Percentiles rank a stretch among this genome's conserved stretches.
phyloP scores from a whole-genome alignment of 2,797 vertebrate genomes.

The Bucorvus abyssinicus region DNA sequence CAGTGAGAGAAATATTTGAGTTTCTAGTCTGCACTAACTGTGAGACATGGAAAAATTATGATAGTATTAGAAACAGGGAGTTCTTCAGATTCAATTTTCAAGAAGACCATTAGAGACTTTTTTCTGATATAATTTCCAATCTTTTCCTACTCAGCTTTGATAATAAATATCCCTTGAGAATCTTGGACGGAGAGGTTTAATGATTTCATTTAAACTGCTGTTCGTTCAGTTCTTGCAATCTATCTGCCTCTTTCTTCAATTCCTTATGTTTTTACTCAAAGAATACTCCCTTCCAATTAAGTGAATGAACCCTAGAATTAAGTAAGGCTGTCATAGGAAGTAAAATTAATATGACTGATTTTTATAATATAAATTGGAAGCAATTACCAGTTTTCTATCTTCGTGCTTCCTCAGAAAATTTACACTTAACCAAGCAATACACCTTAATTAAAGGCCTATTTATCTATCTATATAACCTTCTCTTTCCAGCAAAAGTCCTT shows the following conservation, averaged over 20 bases:
- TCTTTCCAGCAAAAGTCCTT: conserved; percentile 47
- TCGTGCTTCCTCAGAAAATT: conserved; percentile 52
- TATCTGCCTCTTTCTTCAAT: conserved; percentile 12
- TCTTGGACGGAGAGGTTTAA: conserved; percentile 19
- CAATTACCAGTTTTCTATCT: conserved; percentile 60
- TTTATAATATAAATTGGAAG: conserved; percentile 65
- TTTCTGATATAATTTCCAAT: conserved; percentile 40
- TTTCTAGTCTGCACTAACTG: background rate
- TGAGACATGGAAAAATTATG: conserved; percentile 8
- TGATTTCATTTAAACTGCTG: conserved; percentile 49
- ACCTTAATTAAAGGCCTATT: conserved; percentile 63
- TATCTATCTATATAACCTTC: conserved; percentile 44
- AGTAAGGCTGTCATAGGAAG: conserved; percentile 40
- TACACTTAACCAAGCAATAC: conserved; percentile 59
- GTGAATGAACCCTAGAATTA: conserved; percentile 57
- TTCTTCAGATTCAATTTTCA: conserved; percentile 27
- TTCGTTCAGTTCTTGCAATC: conserved; percentile 24
- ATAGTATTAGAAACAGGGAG: background rate
- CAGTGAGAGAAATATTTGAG: background rate
- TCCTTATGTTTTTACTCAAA: conserved; percentile 18
- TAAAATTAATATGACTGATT: conserved; percentile 59
- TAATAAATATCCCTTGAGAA: conserved; percentile 53
- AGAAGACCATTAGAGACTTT: conserved; percentile 3
- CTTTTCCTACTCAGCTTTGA: conserved; percentile 44
- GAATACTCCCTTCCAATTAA: conserved; percentile 52